Conservation (phyloP, 2,888 invertebrate genomes). For the Melieria crassipennis region DNA sequence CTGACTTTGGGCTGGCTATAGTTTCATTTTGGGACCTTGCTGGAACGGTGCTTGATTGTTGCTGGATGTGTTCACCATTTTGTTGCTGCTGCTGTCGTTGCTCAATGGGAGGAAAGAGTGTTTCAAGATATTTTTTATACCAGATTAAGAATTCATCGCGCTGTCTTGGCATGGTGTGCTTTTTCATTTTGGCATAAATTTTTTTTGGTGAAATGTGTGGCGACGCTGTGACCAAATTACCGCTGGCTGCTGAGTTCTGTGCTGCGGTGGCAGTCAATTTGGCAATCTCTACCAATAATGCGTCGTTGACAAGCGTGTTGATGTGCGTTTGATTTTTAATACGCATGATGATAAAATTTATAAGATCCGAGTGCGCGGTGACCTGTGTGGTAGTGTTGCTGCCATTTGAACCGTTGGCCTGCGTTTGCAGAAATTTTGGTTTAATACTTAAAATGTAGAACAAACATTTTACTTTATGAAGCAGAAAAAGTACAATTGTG, state of each 20-base stretch:
- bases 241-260: constrained; percentile 48
- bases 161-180: constrained; percentile 56
- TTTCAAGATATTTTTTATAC: constrained; percentile 61
- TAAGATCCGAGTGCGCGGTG: constrained; percentile 52
- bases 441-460: no score
- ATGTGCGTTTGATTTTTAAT: constrained; percentile 60
- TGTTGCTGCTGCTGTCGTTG: constrained; percentile 33
- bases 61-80: constrained; percentile 9
- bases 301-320: constrained; percentile 59
- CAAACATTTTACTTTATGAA: no score
- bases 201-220: constrained; percentile 61
- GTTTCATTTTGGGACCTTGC: constrained; percentile 27
- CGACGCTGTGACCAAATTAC: constrained; percentile 40
- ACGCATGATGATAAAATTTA: constrained; percentile 61
- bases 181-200: constrained; percentile 60
- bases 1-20: background rate
- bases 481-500: no score
- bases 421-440: no score
- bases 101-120: constrained; percentile 41
- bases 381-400: background rate
- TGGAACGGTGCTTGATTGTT: constrained; percentile 36
- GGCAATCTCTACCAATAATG: constrained; percentile 59
- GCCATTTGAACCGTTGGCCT: background rate
- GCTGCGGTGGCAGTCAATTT: constrained; percentile 61
- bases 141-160: constrained; percentile 60